A percentile compares a stretch with the other conserved stretches of the same genome.
Conservation (phyloP, 2,797 vertebrate genomes). For the Paratrypauchen microcephalus region DNA sequence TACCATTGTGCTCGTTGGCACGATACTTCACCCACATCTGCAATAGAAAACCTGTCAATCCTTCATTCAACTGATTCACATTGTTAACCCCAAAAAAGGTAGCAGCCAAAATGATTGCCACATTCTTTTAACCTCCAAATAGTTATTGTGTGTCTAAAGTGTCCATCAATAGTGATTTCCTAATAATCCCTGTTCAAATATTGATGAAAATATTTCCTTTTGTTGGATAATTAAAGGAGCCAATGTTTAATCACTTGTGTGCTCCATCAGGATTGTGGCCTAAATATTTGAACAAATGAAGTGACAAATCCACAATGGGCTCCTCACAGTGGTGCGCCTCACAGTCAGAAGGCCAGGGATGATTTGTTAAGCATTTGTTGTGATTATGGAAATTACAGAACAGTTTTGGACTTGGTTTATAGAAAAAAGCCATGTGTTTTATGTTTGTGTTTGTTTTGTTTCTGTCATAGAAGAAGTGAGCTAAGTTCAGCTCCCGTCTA, state of each 20-base stretch:
- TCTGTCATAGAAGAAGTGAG: not conserved
- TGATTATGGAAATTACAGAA: not conserved
- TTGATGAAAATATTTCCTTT: slow-evolving; percentile 5
- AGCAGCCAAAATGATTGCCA: not conserved
- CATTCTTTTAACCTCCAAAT: not conserved
- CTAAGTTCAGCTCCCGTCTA: no score
- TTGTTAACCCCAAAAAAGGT: not conserved
- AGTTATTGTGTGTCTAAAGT: not conserved
- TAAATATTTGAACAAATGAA: slow-evolving; percentile 8
- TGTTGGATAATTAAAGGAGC: not conserved
- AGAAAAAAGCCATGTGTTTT: not conserved
- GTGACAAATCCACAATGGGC: slow-evolving; percentile 4
- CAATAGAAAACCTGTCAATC: not conserved
- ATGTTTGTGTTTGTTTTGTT: not conserved
- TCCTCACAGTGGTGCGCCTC: not conserved
- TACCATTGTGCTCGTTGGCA: no score
- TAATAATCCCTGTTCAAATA: not conserved
- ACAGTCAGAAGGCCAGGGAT: not conserved
- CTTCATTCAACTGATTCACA: not conserved
- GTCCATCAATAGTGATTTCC: not conserved
- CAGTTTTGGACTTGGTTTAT: not conserved
- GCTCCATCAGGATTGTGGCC: not conserved
- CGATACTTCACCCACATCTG: no score
- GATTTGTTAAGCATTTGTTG: not conserved
- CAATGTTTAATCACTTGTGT: not conserved